These are phyloP conservation scores for Aplodontia rufa DNA, from an alignment of 2,113 vertebrate species.

Conservation along the genomic window DNA sequence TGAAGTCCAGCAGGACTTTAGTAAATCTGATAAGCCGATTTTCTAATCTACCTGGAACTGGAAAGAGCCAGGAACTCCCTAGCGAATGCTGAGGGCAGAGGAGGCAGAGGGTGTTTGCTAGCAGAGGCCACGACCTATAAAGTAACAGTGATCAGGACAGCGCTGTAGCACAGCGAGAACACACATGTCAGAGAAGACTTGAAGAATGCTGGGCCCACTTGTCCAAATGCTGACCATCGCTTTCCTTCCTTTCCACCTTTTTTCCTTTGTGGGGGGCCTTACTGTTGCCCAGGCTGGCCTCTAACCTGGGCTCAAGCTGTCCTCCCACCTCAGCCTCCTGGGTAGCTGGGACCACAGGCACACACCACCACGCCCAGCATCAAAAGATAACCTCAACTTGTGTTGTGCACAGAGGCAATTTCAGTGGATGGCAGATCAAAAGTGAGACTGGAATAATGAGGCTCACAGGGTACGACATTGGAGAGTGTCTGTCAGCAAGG, in stretches of 20 bases:
- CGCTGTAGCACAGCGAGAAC: background rate
- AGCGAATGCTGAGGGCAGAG: background rate
- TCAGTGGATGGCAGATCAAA: background rate
- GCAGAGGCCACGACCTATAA: background rate
- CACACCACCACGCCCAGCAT: background rate
- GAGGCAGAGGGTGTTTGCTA: background rate
- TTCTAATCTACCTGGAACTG: background rate
- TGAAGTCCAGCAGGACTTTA: background rate
- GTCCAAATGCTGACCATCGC: background rate
- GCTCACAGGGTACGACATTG: rapidly evolving
- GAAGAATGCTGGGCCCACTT: too few species aligned
- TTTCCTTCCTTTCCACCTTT: too few species aligned
- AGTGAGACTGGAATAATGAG: background rate
- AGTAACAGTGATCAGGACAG: background rate
- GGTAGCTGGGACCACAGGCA: background rate
- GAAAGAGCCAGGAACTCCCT: background rate
- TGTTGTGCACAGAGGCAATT: background rate
- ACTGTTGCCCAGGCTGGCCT: too few species aligned
- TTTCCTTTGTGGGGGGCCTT: background rate
- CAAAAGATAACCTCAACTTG: background rate
- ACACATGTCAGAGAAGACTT: background rate
- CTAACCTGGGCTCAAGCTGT: background rate
- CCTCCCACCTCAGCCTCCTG: background rate
- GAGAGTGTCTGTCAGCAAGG: background rate
- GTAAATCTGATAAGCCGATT: background rate